Base-by-base conservation (phyloP, 2,113 vertebrate genomes). In the Brachypteracias leptosomus region DNA sequence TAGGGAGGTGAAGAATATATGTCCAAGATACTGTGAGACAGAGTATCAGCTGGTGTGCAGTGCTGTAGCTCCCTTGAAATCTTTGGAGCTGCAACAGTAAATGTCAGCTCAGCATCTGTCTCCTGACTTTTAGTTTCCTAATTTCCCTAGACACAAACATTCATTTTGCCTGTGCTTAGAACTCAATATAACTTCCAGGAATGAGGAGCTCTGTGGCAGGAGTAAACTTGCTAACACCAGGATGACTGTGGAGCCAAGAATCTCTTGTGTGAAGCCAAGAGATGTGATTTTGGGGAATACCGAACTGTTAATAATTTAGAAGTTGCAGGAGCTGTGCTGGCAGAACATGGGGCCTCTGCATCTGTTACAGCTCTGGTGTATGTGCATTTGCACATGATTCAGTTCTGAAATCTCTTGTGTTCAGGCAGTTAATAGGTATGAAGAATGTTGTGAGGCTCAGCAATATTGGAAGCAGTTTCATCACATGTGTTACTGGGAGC, bases 401-500 rank as follows among this genome's bases (percentile, higher is more conserved):
- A 82, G 72, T 77, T 72, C 85, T 93, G 78, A 12, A 79, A 93
- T 93, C 38, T 93, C 44, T n/a, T 91, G 80, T 63, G 88, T 80
- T n/a, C 95, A 99, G 99, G 99, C 99, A 54, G 98, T 99, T 86
- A 83, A 63, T 21, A 98, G 98, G 44, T 99, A 99, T 3, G 98
- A 99, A 97, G 99, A 99, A 75, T 99, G 99, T 91, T 99, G 99
- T 1, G 99, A 99, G 95, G 99, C 98, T 40, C 99, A 99, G 98
- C 99, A 99, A 90, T 98, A 98, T 88, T 99, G 99, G 99, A 99
- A 99, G 92, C 99, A 99, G 97, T 99, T 99, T 73, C 99, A 99
- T 78, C 99, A 99, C 97, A 99, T 99, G 99, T 99, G 99, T 91
- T 99, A 99, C 98, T 99, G 99, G 99, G 99, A 99, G 97, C 98